Conservation (phyloP, 2,797 vertebrate genomes). For the Anomalospiza imberbis region DNA sequence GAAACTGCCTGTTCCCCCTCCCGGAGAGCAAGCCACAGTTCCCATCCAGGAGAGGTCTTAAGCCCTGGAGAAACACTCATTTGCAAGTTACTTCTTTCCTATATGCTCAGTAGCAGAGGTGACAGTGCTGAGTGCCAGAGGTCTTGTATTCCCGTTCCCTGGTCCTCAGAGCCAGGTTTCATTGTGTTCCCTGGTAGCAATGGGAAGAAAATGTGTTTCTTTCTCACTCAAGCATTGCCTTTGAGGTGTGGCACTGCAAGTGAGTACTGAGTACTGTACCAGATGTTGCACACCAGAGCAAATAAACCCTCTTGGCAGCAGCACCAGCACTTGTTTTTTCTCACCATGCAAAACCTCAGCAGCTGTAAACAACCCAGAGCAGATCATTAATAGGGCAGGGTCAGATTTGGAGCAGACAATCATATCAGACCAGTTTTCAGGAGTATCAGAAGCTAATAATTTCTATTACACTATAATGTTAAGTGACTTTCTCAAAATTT, state of each 20-base stretch:
- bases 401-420: background rate
- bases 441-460: background rate
- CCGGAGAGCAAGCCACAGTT: background rate
- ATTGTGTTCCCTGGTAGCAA: background rate
- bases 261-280: rapidly evolving
- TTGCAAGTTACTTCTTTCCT: background rate
- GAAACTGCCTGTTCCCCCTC: background rate
- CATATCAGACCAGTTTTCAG: background rate
- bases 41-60: background rate
- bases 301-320: background rate
- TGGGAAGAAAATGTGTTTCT: background rate
- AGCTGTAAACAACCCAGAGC: background rate
- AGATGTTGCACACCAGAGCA: background rate
- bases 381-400: background rate
- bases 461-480: background rate
- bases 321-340: background rate
- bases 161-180: background rate
- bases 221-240: background rate
- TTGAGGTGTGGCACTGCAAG: background rate
- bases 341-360: background rate
- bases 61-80: background rate
- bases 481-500: background rate
- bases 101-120: background rate
- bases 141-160: background rate
- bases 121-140: background rate